phyloP scores from a whole-genome alignment of 2,888 invertebrate species.

The Agrilus cyanescens region DNA sequence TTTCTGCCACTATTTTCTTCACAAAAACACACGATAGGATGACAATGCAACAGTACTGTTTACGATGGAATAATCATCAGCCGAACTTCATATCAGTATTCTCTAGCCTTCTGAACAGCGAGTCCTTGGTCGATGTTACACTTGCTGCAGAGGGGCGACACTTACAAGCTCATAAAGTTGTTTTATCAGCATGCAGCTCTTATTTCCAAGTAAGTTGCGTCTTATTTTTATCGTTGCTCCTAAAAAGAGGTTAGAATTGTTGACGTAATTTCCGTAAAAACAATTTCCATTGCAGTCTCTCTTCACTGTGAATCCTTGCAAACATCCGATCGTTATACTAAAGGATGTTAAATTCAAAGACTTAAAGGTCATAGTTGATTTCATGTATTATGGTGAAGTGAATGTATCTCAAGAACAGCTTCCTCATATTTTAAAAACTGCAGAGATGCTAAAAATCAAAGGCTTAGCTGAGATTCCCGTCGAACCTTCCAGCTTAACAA shows the following conservation, averaged over 20 bases:
- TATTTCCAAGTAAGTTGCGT: constrained; percentile 65
- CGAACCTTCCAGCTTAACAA: constrained; percentile 54
- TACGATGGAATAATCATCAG: constrained; percentile 86
- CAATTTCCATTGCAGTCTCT: constrained; percentile 47
- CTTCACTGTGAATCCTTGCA: constrained; percentile 76
- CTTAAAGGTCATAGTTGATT: constrained; percentile 78
- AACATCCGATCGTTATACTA: constrained; percentile 80
- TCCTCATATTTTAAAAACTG: constrained; percentile 68
- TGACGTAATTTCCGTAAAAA: constrained; percentile 3
- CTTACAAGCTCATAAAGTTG: constrained; percentile 80
- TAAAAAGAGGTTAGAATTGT: neutral
- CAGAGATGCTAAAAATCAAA: constrained; percentile 78
- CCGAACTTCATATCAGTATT: constrained; percentile 86
- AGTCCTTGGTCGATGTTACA: constrained; percentile 80
- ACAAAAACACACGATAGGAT: constrained; percentile 16
- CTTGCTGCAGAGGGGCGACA: constrained; percentile 84
- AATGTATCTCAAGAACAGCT: constrained; percentile 83
- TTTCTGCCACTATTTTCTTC: constrained; percentile 1
- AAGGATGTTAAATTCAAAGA: constrained; percentile 81
- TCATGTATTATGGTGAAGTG: constrained; percentile 88
- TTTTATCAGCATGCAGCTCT: constrained; percentile 83
- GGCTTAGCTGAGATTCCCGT: constrained; percentile 80
- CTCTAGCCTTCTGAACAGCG: constrained; percentile 69
- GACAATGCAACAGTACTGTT: constrained; percentile 37
- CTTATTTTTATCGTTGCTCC: neutral